Percentiles rank a stretch among this genome's conserved stretches.
These are phyloP conservation scores for Mythimna impura DNA, from an alignment of 2,888 invertebrate genomes.

Conservation along the genomic window DNA sequence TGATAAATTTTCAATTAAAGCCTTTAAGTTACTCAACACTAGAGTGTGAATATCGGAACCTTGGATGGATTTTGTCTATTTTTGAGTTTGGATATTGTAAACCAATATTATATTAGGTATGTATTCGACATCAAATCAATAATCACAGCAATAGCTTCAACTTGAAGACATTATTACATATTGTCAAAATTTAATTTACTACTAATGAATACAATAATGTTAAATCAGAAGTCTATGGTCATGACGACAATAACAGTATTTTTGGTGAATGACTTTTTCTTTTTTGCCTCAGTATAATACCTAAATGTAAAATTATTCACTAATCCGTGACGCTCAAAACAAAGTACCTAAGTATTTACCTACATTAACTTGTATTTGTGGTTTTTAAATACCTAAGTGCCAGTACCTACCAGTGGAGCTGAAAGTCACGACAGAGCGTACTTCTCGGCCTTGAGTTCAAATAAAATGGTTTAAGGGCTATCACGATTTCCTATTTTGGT, in stretches of 20 bases:
- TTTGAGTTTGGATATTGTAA: no score
- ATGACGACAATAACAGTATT: no score
- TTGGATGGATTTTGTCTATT: no score
- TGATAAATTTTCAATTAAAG: slow-evolving; percentile 20
- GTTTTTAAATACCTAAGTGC: slow-evolving; percentile 12
- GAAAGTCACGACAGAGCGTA: slow-evolving; percentile 13
- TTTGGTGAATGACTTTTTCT: background rate
- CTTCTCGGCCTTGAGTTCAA: slow-evolving; percentile 31
- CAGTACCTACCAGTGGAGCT: slow-evolving; percentile 6
- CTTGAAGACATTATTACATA: no score
- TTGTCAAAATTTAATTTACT: no score
- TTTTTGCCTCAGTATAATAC: background rate
- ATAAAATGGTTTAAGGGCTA: slow-evolving; percentile 32
- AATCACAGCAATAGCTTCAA: no score
- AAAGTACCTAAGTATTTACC: slow-evolving; percentile 16
- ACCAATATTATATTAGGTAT: no score
- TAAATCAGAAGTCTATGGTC: no score
- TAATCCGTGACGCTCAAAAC: background rate
- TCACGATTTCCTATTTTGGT: background rate
- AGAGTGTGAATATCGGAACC: no score
- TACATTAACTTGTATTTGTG: slow-evolving; percentile 19
- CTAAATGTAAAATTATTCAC: background rate
- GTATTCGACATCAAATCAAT: no score
- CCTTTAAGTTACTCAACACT: background rate
- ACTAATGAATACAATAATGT: no score